phyloP scores from a whole-genome alignment of 2,888 invertebrate genomes.

The Tryphoninae sp. region DNA sequence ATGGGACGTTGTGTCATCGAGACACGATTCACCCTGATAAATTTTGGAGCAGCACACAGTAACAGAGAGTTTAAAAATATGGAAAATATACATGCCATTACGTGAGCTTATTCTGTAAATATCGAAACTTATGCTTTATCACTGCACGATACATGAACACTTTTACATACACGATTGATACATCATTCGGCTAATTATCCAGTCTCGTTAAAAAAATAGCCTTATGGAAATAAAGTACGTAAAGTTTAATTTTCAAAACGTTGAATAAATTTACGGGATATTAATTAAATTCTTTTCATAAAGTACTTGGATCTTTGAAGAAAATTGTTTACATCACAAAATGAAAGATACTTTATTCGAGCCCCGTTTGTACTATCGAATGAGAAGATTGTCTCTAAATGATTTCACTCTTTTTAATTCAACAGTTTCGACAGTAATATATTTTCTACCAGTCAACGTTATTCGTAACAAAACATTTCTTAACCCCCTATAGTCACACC shows the following conservation, averaged over 20 bases:
- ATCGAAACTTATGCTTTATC: not conserved
- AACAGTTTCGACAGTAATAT: too few species aligned
- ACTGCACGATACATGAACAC: not conserved
- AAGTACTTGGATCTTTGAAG: not conserved
- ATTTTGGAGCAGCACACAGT: not conserved
- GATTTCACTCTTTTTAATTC: too few species aligned
- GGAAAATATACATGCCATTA: not conserved
- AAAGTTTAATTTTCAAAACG: too few species aligned
- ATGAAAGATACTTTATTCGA: not conserved
- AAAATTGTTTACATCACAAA: not conserved
- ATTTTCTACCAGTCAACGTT: too few species aligned
- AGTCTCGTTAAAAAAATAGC: not conserved
- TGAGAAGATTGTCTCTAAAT: too few species aligned
- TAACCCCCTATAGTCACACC: too few species aligned
- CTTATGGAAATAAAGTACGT: too few species aligned
- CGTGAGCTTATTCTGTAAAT: constrained; percentile 18
- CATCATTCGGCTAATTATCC: not conserved
- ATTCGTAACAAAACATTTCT: too few species aligned
- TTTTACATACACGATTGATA: not conserved
- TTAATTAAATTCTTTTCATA: too few species aligned
- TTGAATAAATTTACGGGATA: too few species aligned
- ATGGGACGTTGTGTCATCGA: not conserved
- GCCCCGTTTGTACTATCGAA: too few species aligned
- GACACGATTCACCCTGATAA: not conserved
- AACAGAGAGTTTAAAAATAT: not conserved